Percentiles rank a stretch among this genome's conserved stretches.
phyloP scores from a whole-genome alignment of 2,113 vertebrate species.

The Cyprinodon tularosa region DNA sequence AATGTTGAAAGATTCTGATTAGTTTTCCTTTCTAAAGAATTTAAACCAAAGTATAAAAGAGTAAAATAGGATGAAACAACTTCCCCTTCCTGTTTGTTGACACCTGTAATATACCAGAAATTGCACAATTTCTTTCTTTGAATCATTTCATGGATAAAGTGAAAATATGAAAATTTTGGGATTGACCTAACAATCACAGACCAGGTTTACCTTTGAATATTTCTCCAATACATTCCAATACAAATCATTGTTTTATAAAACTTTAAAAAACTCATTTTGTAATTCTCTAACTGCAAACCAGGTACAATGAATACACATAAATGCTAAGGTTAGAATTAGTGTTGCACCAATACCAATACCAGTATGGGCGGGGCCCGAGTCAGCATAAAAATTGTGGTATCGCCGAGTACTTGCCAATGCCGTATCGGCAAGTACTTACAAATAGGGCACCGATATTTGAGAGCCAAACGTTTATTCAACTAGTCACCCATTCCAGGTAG shows the following conservation, averaged over 20 bases:
- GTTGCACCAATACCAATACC: too few relatives aligned
- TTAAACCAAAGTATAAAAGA: neutral
- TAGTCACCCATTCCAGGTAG: too few relatives aligned
- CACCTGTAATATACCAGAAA: neutral
- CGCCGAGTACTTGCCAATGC: too few relatives aligned
- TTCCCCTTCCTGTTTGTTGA: neutral
- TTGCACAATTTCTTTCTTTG: neutral
- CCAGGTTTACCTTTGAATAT: too few relatives aligned
- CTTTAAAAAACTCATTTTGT: conserved; percentile 8
- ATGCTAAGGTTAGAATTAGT: neutral
- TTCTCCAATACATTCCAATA: neutral
- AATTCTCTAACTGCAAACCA: neutral
- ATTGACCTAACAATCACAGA: neutral
- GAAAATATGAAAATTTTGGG: neutral
- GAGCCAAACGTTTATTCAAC: too few relatives aligned
- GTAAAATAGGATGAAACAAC: neutral
- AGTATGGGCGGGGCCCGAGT: too few relatives aligned
- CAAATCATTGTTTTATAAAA: neutral
- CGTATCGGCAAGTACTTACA: too few relatives aligned
- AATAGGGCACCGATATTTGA: too few relatives aligned
- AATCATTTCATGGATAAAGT: neutral
- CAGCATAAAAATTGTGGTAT: too few relatives aligned
- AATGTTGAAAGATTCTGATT: neutral
- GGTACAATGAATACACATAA: neutral
- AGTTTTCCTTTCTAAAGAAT: neutral